Evolutionary conservation across 2,113 vertebrate species (phyloP), one percentile per base, ranked within the genome.

Genomic region (Paramormyrops kingsleyae): DNA sequence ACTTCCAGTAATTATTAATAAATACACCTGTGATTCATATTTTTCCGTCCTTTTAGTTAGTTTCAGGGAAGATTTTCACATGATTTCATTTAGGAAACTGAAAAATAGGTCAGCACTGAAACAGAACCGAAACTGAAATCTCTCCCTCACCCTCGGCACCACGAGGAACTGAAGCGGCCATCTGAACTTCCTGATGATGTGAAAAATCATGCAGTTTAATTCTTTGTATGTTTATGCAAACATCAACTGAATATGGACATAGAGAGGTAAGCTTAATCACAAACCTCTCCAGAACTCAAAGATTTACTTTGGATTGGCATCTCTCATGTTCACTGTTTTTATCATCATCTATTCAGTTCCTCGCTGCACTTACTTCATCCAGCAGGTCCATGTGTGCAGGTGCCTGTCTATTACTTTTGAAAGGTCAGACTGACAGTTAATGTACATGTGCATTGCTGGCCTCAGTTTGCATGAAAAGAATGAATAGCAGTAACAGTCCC

Each of bases 401-500:
- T 88, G 86, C 50, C 24, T 83, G 4, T 83, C 10, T 77, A n/a
- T 31, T 52, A n/a, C 10, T n/a, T 52, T 21, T 87, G 31, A 77
- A 77, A 35, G 70, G 31, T 77, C 70, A 77, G 66, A 53, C 13
- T 53, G 44, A 44, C 42, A 62, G 77, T 46, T 49, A 56, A 31
- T 39, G 46, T 89, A 52, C 66, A 46, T 83, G 80, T 84, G 87
- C 86, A 62, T 24, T 31, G 46, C 39, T 47, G 27, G 24, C 8
- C 62, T 24, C 8, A 46, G 59, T 39, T 6, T 10, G 31, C 13
- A 44, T n/a, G 31, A n/a, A n/a, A 1, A 24, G 49, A 15, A 47
- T 59, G 56, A 56, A 10, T 56, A 62, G 44, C 46, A 86, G 92
- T 92, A 93, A 93, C 92, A 93, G 92, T 91, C 91, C 91, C 88